phyloP scores from a whole-genome alignment of 2,797 vertebrate species.

The Carcharodon carcharias region DNA sequence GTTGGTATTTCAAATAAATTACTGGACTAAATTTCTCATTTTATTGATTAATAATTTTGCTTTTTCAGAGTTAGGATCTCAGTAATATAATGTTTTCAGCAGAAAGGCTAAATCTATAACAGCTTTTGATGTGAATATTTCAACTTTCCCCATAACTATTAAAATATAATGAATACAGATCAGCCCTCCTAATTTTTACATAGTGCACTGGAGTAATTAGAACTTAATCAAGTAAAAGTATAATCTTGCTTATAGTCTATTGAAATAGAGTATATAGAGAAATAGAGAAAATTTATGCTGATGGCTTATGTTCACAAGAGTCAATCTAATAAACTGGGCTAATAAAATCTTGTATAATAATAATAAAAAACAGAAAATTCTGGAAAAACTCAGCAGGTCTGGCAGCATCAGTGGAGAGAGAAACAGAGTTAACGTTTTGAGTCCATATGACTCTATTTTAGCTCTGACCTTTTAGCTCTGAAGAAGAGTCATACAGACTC shows the following conservation, averaged over 20 bases:
- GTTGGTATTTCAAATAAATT: not conserved
- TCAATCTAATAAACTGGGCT: not conserved
- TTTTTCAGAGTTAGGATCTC: not conserved
- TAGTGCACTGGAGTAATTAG: not conserved
- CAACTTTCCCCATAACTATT: not conserved
- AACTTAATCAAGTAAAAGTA: not conserved
- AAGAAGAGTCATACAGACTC: too few species aligned
- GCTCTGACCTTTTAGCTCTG: too few species aligned
- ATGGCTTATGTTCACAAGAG: not conserved
- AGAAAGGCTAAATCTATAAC: not conserved
- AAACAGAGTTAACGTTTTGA: too few species aligned
- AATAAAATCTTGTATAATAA: not conserved
- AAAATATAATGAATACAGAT: not conserved
- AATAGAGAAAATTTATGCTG: not conserved
- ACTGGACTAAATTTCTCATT: not conserved
- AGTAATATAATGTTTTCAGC: not conserved
- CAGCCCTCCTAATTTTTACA: not conserved
- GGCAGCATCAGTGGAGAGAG: too few species aligned
- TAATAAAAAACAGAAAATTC: too few species aligned
- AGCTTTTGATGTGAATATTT: not conserved
- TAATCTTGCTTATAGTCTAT: not conserved
- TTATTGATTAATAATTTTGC: conserved; percentile 21
- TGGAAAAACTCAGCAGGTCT: too few species aligned
- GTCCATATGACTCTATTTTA: too few species aligned
- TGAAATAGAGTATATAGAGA: not conserved